Evolutionary conservation across 1,140 invertebrate genomes (phyloP).

Genomic region (Aethina tumida): DNA sequence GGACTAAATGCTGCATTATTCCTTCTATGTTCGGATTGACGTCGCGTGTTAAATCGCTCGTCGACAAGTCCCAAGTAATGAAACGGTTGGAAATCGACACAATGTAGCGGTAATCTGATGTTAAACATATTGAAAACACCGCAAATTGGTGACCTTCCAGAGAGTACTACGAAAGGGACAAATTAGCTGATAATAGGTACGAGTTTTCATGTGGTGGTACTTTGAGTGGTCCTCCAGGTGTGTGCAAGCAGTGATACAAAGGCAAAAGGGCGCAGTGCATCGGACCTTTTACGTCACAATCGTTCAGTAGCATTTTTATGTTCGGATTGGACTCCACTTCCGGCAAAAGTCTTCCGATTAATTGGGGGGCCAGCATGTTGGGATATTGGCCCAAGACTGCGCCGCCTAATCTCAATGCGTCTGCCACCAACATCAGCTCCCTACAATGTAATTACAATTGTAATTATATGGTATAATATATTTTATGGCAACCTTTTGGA

Average conservation of each 20-base stretch:
- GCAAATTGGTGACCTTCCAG: slow-evolving; percentile 97
- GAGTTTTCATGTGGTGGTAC: slow-evolving; percentile 35
- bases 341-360: slow-evolving; percentile 85
- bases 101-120: slow-evolving; percentile 86
- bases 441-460: slow-evolving; percentile 38
- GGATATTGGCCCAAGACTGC: slow-evolving; percentile 85
- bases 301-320: slow-evolving; percentile 74
- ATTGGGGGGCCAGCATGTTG: slow-evolving; percentile 91
- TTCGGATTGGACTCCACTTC: slow-evolving; percentile 79
- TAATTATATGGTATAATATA: slow-evolving; percentile 4
- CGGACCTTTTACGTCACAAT: slow-evolving; percentile 81
- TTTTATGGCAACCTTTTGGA: slow-evolving; percentile 51
- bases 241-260: slow-evolving; percentile 90
- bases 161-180: slow-evolving; percentile 62
- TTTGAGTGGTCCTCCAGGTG: slow-evolving; percentile 93
- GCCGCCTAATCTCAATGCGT: slow-evolving; percentile 84
- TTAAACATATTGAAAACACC: slow-evolving; percentile 88
- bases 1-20: slow-evolving; percentile 89
- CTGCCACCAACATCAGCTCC: slow-evolving; percentile 87
- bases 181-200: background rate
- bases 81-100: slow-evolving; percentile 95
- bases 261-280: slow-evolving; percentile 85
- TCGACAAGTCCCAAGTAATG: slow-evolving; percentile 94
- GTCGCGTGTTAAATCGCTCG: slow-evolving; percentile 83
- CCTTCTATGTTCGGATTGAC: slow-evolving; percentile 88